These are phyloP conservation scores for Drosophila rellima DNA, from an alignment of 2,888 invertebrate species.

Conservation along the genomic window DNA sequence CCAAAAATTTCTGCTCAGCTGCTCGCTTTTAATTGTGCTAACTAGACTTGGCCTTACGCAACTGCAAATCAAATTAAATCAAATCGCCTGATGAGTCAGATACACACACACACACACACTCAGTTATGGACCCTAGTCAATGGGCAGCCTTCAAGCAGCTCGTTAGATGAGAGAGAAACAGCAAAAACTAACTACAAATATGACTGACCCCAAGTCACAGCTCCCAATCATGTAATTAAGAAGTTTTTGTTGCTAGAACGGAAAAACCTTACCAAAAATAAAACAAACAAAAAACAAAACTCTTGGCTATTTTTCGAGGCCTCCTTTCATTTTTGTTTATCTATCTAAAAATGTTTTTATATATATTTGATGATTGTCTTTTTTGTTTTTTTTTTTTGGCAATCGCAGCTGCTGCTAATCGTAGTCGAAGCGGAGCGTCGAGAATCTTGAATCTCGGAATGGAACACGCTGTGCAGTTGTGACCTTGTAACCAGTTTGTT, in stretches of 20 bases:
- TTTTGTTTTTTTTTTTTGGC: slow-evolving; percentile 13
- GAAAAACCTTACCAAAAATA: slow-evolving; percentile 41
- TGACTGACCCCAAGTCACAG: slow-evolving; percentile 41
- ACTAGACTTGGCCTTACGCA: slow-evolving; percentile 70
- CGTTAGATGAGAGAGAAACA: slow-evolving; percentile 20
- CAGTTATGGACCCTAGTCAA: slow-evolving; percentile 37
- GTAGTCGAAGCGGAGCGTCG: slow-evolving; percentile 20
- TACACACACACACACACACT: not conserved
- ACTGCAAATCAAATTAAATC: slow-evolving; percentile 66
- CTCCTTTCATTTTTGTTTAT: slow-evolving; percentile 64
- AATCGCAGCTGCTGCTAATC: slow-evolving; percentile 23
- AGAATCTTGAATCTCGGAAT: slow-evolving; percentile 39
- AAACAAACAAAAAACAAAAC: slow-evolving; percentile 29
- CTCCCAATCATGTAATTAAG: slow-evolving; percentile 68
- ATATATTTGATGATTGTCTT: not conserved
- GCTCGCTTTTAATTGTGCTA: slow-evolving; percentile 72
- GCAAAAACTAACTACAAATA: slow-evolving; percentile 18
- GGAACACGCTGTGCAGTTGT: slow-evolving; percentile 23
- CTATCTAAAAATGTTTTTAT: slow-evolving; percentile 3
- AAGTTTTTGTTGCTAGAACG: slow-evolving; percentile 51
- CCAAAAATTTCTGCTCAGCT: slow-evolving; percentile 54
- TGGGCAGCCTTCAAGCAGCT: slow-evolving; percentile 56
- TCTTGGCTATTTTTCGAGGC: slow-evolving; percentile 45
- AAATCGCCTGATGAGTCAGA: slow-evolving; percentile 71
- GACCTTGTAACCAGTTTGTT: slow-evolving; percentile 57